phyloP scores from a whole-genome alignment of 2,888 invertebrate species.

The Dicranocentrus wangi region DNA sequence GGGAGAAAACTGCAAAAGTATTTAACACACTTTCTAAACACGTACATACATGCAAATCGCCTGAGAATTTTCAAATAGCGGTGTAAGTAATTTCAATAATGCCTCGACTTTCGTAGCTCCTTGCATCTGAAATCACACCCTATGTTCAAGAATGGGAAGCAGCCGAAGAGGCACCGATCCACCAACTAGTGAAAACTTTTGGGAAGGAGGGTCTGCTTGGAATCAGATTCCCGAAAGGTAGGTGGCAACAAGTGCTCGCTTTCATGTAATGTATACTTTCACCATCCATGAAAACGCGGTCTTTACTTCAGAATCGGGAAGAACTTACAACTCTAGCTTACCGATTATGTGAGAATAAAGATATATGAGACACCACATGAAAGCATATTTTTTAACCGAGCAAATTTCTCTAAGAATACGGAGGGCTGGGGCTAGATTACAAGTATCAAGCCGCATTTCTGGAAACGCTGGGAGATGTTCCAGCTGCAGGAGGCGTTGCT shows the following conservation, averaged over 20 bases:
- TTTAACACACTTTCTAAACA: too few relatives aligned
- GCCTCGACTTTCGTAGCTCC: too few relatives aligned
- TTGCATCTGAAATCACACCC: constrained; percentile 74
- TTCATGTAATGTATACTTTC: not conserved
- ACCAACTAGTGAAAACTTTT: constrained; percentile 77
- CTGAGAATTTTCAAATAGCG: too few relatives aligned
- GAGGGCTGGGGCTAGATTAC: constrained; percentile 78
- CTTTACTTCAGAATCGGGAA: too few relatives aligned
- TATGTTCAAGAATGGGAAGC: constrained; percentile 78
- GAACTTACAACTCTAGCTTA: too few relatives aligned
- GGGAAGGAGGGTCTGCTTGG: constrained; percentile 78
- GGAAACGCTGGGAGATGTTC: constrained; percentile 77
- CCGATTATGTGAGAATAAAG: too few relatives aligned
- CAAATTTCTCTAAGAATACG: constrained; percentile 75
- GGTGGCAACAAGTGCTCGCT: not conserved
- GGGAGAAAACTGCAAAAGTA: constrained; percentile 53
- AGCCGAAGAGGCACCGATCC: constrained; percentile 77
- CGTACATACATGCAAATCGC: not conserved
- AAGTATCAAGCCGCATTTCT: constrained; percentile 76
- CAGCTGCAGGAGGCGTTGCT: constrained; percentile 77
- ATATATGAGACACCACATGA: too few relatives aligned
- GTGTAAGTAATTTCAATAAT: too few relatives aligned
- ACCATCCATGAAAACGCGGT: too few relatives aligned
- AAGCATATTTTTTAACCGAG: too few relatives aligned
- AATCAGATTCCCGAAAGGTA: constrained; percentile 74